phyloP scores from a whole-genome alignment of 2,797 vertebrate species.

The Sylvilagus floridanus region DNA sequence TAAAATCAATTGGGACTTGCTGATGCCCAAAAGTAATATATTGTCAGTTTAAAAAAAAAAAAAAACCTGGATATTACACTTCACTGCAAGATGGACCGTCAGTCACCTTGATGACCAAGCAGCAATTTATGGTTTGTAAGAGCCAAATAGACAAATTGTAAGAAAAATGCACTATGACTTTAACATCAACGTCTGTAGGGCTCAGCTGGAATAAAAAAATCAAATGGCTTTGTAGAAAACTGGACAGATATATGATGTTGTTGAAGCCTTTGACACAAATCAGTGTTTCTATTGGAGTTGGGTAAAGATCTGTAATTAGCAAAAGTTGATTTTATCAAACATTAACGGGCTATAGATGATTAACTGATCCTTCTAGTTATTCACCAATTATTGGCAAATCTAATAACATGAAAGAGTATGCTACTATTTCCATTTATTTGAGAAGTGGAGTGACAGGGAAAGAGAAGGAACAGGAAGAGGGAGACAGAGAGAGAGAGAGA shows the following conservation, averaged over 20 bases:
- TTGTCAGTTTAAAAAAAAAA: conserved; percentile 80
- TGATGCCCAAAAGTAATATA: conserved; percentile 84
- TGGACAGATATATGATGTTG: neutral
- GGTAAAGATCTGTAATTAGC: neutral
- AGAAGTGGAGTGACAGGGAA: no score
- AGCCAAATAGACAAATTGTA: conserved; percentile 78
- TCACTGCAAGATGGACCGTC: conserved; percentile 62
- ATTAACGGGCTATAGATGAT: neutral
- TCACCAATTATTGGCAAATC: neutral
- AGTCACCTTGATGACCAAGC: conserved; percentile 79
- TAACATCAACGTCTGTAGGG: neutral
- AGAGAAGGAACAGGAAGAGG: no score
- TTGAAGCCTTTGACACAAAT: neutral
- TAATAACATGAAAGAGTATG: neutral
- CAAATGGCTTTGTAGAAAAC: neutral
- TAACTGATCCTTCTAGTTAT: neutral
- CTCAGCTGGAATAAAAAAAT: conserved; percentile 48
- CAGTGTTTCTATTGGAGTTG: neutral
- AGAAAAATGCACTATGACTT: conserved; percentile 81
- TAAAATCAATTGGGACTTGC: conserved; percentile 85
- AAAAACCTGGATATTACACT: conserved; percentile 69
- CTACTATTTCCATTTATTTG: neutral
- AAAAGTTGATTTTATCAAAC: neutral
- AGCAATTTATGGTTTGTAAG: conserved; percentile 81
- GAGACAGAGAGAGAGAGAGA: no score